Percentiles rank a stretch among this genome's conserved stretches.
These are phyloP conservation scores for Microctonus aethiopoides DNA, from an alignment of 2,888 invertebrate genomes.

Conservation along the genomic window DNA sequence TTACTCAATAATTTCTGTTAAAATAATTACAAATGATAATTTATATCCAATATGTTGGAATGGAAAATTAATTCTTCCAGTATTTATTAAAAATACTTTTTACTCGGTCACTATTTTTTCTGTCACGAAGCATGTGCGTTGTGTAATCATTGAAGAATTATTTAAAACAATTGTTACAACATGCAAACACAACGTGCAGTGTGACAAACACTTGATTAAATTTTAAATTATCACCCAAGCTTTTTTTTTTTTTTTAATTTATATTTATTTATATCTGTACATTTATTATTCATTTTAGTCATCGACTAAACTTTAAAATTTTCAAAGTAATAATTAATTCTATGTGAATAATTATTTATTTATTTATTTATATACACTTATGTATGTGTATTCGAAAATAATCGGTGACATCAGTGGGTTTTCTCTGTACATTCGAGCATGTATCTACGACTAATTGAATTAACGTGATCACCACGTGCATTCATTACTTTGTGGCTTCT, in stretches of 20 bases:
- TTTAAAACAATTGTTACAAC: no score
- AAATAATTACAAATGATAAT: not conserved
- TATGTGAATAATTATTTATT: not conserved
- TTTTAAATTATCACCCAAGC: no score
- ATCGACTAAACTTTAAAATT: not conserved
- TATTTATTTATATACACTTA: no score
- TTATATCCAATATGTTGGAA: not conserved
- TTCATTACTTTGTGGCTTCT: not conserved
- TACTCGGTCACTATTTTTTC: not conserved
- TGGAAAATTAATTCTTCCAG: not conserved
- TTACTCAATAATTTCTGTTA: not conserved
- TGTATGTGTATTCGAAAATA: not conserved
- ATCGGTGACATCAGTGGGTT: conserved; percentile 4
- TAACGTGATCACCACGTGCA: conserved; percentile 32
- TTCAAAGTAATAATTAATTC: not conserved
- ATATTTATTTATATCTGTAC: no score
- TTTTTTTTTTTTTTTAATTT: no score
- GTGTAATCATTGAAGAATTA: no score
- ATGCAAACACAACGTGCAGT: no score
- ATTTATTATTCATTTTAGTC: not conserved
- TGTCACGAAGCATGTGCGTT: not conserved
- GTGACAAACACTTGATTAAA: no score
- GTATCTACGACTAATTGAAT: conserved; percentile 30
- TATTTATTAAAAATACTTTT: not conserved
- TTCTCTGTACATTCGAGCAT: not conserved